Evolutionary conservation across 2,888 invertebrate species (phyloP).

Genomic region (Pandemis heparana): DNA sequence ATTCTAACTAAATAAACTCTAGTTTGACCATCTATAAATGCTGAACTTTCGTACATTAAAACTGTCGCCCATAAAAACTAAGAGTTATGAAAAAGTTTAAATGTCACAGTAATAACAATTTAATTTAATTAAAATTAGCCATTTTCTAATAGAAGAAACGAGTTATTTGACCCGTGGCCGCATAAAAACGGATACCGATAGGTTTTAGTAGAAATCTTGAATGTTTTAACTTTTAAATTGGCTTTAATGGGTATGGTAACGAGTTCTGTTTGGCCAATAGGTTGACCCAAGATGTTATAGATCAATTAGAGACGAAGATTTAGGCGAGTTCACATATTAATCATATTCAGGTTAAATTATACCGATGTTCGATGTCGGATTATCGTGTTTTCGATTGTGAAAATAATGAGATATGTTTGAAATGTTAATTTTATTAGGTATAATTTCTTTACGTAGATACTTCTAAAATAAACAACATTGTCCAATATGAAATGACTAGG

Average conservation of each 20-base stretch:
- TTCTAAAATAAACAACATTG: too few species aligned
- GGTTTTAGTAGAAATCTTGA: slow-evolving; percentile 17
- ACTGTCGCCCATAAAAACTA: neutral
- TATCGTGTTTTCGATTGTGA: slow-evolving; percentile 1
- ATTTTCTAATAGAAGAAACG: slow-evolving; percentile 27
- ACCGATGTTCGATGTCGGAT: slow-evolving; percentile 11
- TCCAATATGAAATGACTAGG: too few species aligned
- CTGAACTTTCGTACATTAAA: slow-evolving; percentile 10
- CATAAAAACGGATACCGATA: slow-evolving; percentile 8
- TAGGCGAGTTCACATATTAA: slow-evolving; percentile 31
- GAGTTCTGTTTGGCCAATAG: slow-evolving; percentile 11
- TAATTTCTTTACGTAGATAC: neutral
- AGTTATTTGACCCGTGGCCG: slow-evolving; percentile 31
- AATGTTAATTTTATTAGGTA: neutral
- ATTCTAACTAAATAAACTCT: neutral
- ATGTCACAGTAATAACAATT: slow-evolving; percentile 36
- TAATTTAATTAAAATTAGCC: slow-evolving; percentile 33
- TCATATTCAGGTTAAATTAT: slow-evolving; percentile 23
- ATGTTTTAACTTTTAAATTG: slow-evolving; percentile 31
- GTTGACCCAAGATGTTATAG: slow-evolving; percentile 30
- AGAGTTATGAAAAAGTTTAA: slow-evolving; percentile 28
- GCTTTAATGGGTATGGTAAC: slow-evolving; percentile 26
- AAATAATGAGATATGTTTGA: neutral
- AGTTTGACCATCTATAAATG: neutral
- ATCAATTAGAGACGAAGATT: slow-evolving; percentile 30